Evolutionary conservation across 1,140 invertebrate species (phyloP).

Genomic region (Brachionus sp.): DNA sequence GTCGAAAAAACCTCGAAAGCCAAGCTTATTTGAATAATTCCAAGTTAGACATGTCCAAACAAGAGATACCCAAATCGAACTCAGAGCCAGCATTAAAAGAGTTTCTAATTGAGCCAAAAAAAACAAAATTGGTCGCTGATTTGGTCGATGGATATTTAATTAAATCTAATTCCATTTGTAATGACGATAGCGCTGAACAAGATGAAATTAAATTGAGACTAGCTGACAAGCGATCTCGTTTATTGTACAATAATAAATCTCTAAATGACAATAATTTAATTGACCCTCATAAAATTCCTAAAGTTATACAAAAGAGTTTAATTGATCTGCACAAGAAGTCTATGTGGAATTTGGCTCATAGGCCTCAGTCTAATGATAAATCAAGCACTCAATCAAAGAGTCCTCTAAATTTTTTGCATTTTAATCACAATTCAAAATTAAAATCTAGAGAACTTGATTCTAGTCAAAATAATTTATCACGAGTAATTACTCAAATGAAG

Average conservation of each 20-base stretch:
- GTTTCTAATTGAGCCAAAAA: neutral
- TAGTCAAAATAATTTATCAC: neutral
- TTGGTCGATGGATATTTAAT: neutral
- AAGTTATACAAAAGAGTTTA: slow-evolving; percentile 39
- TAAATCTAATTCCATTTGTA: neutral
- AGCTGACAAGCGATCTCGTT: neutral
- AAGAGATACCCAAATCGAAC: neutral
- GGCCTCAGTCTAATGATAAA: neutral
- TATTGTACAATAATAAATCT: neutral
- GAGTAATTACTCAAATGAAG: slow-evolving; percentile 22
- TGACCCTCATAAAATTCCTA: slow-evolving; percentile 37
- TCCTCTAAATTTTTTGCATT: neutral
- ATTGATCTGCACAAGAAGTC: slow-evolving; percentile 37
- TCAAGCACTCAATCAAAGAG: neutral
- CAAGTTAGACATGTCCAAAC: neutral
- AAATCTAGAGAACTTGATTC: neutral
- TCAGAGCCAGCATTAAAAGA: neutral
- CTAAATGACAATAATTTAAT: slow-evolving; percentile 25
- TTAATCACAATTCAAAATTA: neutral
- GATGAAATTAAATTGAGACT: neutral
- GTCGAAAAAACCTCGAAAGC: neutral
- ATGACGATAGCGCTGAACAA: neutral
- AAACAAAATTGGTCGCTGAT: neutral
- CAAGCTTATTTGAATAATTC: neutral
- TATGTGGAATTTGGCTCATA: slow-evolving; percentile 39